Conservation (phyloP, 2,113 vertebrate species). For the Sakesphorus luctuosus region DNA sequence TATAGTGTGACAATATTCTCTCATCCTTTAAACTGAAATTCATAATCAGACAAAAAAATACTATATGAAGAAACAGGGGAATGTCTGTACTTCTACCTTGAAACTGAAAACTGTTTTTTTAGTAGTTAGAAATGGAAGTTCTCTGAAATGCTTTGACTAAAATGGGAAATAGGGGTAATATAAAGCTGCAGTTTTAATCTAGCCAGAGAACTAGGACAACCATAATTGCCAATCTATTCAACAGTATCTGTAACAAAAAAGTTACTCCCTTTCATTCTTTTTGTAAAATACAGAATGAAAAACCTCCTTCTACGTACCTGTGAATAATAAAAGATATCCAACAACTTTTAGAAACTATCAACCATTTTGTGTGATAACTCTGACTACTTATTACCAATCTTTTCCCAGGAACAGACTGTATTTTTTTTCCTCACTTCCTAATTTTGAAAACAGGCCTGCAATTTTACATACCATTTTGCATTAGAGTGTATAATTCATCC, state of each 20-base stretch:
- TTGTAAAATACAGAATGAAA: background rate
- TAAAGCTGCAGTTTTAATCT: background rate
- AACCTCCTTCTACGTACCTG: background rate
- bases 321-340: background rate
- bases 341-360: background rate
- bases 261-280: background rate
- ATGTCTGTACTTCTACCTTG: background rate
- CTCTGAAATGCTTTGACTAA: background rate
- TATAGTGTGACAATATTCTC: background rate
- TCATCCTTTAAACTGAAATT: background rate
- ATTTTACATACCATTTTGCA: background rate
- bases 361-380: background rate
- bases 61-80: background rate
- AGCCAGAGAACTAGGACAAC: background rate
- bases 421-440: background rate
- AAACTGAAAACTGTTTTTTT: background rate
- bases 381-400: background rate
- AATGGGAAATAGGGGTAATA: background rate
- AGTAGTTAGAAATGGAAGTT: background rate
- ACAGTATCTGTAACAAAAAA: background rate
- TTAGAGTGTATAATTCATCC: background rate
- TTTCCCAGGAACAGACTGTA: background rate
- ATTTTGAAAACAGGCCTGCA: background rate
- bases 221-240: background rate
- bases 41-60: background rate